These are phyloP conservation scores for Sipha flava DNA, from an alignment of 1,140 invertebrate genomes.

Conservation along the genomic window DNA sequence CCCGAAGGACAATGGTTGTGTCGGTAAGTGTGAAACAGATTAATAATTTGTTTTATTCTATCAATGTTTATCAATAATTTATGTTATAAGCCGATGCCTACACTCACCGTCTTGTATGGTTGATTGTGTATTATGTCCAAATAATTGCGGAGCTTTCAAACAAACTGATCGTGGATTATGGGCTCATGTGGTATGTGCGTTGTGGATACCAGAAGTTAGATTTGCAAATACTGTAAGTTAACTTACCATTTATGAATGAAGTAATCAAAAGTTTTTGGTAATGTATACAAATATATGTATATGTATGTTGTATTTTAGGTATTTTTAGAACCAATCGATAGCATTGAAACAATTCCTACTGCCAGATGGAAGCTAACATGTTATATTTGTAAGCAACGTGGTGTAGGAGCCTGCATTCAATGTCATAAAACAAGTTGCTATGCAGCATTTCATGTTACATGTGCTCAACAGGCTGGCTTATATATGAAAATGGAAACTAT, in stretches of 20 bases:
- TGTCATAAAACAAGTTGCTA: conserved; percentile 95
- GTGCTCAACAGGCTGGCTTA: conserved; percentile 90
- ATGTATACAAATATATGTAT: not conserved
- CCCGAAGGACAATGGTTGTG: conserved; percentile 99
- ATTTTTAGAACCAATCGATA: conserved; percentile 94
- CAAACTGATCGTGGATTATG: conserved; percentile 92
- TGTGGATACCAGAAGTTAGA: conserved; percentile 98
- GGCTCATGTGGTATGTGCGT: conserved; percentile 97
- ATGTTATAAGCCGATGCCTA: conserved; percentile 56
- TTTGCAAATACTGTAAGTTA: conserved; percentile 81
- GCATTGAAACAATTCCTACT: conserved; percentile 88
- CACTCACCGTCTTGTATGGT: conserved; percentile 92
- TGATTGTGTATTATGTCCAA: conserved; percentile 94
- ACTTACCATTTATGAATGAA: not conserved
- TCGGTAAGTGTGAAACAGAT: conserved; percentile 48
- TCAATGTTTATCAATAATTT: not conserved
- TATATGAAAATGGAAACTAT: conserved; percentile 95
- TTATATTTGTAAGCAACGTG: conserved; percentile 91
- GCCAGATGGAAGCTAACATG: conserved; percentile 92
- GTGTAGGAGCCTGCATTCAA: conserved; percentile 93
- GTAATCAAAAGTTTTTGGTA: not conserved
- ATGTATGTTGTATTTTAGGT: conserved; percentile 44
- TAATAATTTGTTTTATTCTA: no score
- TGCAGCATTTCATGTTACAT: conserved; percentile 96
- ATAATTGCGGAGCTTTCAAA: conserved; percentile 96